Conservation (phyloP, 2,113 vertebrate genomes). For the Scopus umbretta region DNA sequence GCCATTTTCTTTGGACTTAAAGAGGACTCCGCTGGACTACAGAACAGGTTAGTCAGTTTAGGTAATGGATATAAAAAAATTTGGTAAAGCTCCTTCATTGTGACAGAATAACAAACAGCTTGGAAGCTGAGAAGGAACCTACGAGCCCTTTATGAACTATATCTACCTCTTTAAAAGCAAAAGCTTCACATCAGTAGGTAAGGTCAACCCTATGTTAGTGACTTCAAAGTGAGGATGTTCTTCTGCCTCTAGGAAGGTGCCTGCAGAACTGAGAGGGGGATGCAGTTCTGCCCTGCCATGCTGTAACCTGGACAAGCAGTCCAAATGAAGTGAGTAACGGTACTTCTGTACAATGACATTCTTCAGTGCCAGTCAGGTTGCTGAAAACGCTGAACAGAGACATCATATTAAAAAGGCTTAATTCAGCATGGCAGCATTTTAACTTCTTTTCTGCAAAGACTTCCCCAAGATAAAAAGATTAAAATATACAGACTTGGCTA, state of each 20-base stretch:
- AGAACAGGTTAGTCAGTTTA: slow-evolving; percentile 83
- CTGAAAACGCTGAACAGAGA: background rate
- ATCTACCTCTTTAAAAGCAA: background rate
- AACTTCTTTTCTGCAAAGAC: background rate
- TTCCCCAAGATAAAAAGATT: background rate
- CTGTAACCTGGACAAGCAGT: background rate
- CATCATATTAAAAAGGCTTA: background rate
- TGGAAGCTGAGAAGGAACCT: background rate
- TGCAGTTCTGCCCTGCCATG: background rate
- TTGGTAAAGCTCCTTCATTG: background rate
- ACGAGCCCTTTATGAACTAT: background rate
- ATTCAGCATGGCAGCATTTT: background rate
- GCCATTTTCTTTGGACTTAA: slow-evolving; percentile 82
- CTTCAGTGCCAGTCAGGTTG: background rate
- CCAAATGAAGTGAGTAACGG: background rate
- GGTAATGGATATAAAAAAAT: background rate
- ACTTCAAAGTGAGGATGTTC: background rate
- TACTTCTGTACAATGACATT: background rate
- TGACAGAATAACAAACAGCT: background rate
- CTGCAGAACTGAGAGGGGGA: background rate
- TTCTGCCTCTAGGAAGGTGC: background rate
- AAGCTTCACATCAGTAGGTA: background rate
- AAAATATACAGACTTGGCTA: background rate
- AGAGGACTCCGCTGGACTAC: slow-evolving; percentile 72
- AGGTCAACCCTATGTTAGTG: background rate